Conservation (phyloP, 2,113 vertebrate genomes). For the Zosterops borbonicus region DNA sequence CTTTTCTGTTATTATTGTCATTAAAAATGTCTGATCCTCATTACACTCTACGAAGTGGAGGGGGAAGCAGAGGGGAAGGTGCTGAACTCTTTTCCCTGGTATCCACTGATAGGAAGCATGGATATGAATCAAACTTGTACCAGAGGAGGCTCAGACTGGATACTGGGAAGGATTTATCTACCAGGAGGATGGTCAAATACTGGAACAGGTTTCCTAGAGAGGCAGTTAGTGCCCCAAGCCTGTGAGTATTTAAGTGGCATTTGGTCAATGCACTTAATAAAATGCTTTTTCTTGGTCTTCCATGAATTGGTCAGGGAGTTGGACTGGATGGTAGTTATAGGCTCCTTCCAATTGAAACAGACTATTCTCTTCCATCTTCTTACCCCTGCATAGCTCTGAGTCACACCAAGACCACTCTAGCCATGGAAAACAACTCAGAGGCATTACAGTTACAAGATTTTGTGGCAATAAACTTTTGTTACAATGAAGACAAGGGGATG, state of each 20-base stretch:
- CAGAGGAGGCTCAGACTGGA: background rate
- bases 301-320: background rate
- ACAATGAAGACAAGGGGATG: background rate
- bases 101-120: accelerated
- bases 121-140: background rate
- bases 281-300: background rate
- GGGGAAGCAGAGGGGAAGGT: background rate
- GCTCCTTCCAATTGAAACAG: background rate
- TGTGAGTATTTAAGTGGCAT: background rate
- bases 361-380: background rate
- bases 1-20: background rate
- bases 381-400: background rate
- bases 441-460: background rate
- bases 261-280: background rate
- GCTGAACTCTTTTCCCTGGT: background rate
- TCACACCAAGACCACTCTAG: background rate
- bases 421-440: background rate
- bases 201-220: background rate
- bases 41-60: background rate
- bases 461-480: background rate
- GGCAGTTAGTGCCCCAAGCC: background rate
- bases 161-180: background rate
- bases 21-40: background rate
- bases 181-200: background rate
- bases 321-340: too few relatives aligned